Base-by-base conservation (phyloP, 2,888 invertebrate species). In the Plebejus anna region DNA sequence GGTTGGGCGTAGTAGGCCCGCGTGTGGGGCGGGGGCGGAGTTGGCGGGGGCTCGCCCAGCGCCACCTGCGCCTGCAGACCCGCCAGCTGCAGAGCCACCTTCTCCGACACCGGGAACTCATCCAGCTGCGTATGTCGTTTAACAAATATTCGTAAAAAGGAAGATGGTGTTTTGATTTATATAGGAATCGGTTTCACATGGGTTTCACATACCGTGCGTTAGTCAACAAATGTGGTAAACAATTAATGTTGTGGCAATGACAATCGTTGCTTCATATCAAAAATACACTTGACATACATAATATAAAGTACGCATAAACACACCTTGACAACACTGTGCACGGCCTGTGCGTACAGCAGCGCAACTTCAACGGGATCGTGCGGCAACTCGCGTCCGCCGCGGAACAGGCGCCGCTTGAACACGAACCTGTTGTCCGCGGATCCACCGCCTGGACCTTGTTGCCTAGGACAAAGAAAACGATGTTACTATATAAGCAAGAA, bases 301-400 rank as follows among this genome's bases (percentile, higher is more conserved):
- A 22, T 32, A 32, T 32, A 32, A 32, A 32, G 32, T 32, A 32
- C 32, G n/a, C 22, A 28, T n/a, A 4, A 13, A 70, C 77, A 80
- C 94, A 98, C 98, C 96, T 98, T 98, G 3, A 98, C 98, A 75
- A 99, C 98, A 86, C 97, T 97, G 84, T 98, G 97, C 9, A 99
- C 98, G 77, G 98, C 98, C 92, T 99, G 99, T 42, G 98, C 98
- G 89, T 98, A 99, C 4, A 99, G 93, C 86, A 99, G 95, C 83
- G 98, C 98, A 16, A 98, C 97, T 91, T 99, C 98, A 0, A 98
- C 97, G 0, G 98, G 98, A 92, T 99, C 99, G 90, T 98, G 98
- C 7, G 98, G 98, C 76, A 98, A 94, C 88, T 98, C 98, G 61
- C 98, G 95, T 0, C 97, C 97, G 80, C 97, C 97, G 82, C 97